Percentiles rank a stretch among this genome's conserved stretches.
Evolutionary conservation across 2,888 invertebrate species (phyloP).

Genomic region (Ametastegia equiseti): DNA sequence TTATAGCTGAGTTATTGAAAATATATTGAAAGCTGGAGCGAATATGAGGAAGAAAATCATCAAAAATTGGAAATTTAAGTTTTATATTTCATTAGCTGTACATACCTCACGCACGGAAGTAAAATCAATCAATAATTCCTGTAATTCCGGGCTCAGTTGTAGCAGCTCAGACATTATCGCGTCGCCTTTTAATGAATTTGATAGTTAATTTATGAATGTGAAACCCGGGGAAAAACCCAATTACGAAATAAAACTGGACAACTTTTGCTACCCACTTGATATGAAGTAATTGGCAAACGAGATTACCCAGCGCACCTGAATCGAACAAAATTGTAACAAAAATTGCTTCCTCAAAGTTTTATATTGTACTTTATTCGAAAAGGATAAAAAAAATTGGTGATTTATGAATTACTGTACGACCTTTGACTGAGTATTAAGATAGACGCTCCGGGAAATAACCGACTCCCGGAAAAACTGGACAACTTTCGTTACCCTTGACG

Average conservation of each 20-base stretch:
- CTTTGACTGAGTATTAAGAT: background rate
- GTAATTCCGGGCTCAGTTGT: background rate
- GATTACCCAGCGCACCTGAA: too few species aligned
- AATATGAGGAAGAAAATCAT: background rate
- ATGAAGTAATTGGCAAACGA: too few species aligned
- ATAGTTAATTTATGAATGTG: background rate
- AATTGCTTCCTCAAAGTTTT: too few species aligned
- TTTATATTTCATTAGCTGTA: background rate
- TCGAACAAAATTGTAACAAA: too few species aligned
- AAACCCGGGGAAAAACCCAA: too few species aligned
- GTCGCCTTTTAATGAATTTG: background rate
- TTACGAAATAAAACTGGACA: too few species aligned
- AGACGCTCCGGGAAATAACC: background rate
- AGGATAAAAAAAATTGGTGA: background rate
- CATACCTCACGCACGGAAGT: constrained; percentile 9
- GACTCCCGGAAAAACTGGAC: background rate
- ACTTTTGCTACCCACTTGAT: too few species aligned
- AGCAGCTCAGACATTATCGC: background rate
- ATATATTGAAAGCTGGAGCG: background rate
- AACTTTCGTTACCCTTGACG: background rate
- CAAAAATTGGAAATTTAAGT: background rate
- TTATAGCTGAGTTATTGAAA: background rate
- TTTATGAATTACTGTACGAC: background rate
- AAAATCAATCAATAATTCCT: constrained; percentile 3
- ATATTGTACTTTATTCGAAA: too few species aligned